Base-by-base conservation (phyloP, 2,888 invertebrate genomes). In the Agonopterix alstromeriana region DNA sequence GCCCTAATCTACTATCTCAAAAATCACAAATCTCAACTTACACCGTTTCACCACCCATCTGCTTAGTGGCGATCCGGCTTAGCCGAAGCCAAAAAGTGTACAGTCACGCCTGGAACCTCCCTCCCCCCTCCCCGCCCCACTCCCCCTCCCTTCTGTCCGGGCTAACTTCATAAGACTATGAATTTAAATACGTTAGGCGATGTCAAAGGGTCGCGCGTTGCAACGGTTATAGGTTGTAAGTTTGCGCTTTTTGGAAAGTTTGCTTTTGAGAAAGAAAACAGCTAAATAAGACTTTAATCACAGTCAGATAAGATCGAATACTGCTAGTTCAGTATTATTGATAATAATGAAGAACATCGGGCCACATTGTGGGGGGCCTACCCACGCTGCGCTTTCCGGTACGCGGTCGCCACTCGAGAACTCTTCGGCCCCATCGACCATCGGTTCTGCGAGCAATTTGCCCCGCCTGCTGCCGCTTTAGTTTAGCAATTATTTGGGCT, bases 141-240 rank as follows among this genome's bases (percentile, higher is more conserved):
- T 53, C 58, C 57, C 46, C 51, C 48, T 61, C 61, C 58, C 63
- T 4, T 10, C 64, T 49, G 67, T 56, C 68, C 73, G 60, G 76
- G 77, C 81, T 84, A 84, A 87, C 86, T 87, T 86, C 84, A 87
- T 87, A 88, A 87, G 85, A 85, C 86, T 85, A 87, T 87, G 87
- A 87, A 86, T 88, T 87, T 87, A 87, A 88, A 88, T 87, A 87
- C 86, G 84, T 85, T 86, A 83, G 78, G 73, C 80, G 83, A 81
- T 85, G 86, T 85, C 86, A 85, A 86, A 85, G 84, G 81, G 82
- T 80, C 70, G 67, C 62, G 70, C 10, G 78, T 74, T 82, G 79
- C 81, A 75, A 72, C 70, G 65, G 67, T 65, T 68, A 58, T 59
- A 55, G 50, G 48, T 14, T 40, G 14, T 80, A 82, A 77, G 70